Percentiles rank a stretch among this genome's conserved stretches.
Evolutionary conservation across 2,888 invertebrate genomes (phyloP).

Genomic region (Tetragonisca angustula): DNA sequence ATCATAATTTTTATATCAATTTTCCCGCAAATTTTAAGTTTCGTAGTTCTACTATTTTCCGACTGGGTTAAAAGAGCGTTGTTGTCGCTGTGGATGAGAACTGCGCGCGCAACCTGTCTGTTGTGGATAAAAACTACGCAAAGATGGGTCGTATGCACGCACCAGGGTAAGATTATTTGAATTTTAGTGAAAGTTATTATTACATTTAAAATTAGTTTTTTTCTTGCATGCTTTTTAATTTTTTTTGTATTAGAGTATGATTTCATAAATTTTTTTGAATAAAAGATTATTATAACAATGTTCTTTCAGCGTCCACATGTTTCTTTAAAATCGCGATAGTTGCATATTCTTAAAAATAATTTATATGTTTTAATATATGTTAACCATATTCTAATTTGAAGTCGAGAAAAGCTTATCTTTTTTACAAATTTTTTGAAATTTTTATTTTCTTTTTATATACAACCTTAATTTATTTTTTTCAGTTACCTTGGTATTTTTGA

Average conservation of each 20-base stretch:
- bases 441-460: background rate
- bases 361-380: background rate
- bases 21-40: slow-evolving; percentile 21
- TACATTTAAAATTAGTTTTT: background rate
- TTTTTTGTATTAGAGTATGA: background rate
- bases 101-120: background rate
- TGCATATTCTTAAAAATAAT: background rate
- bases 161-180: slow-evolving; percentile 91
- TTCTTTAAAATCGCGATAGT: slow-evolving; percentile 10
- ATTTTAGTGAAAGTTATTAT: slow-evolving; percentile 69
- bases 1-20: background rate
- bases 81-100: slow-evolving; percentile 54
- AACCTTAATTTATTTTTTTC: slow-evolving; percentile 14
- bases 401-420: background rate
- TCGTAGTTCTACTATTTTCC: slow-evolving; percentile 26
- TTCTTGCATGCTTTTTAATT: background rate
- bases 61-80: slow-evolving; percentile 19
- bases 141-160: slow-evolving; percentile 99
- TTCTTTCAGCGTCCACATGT: slow-evolving; percentile 34
- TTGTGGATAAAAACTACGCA: slow-evolving; percentile 63
- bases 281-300: background rate
- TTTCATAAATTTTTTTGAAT: background rate
- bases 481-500: background rate
- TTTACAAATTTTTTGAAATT: background rate
- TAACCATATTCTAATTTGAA: background rate